Base-by-base conservation (phyloP, 2,113 vertebrate genomes). In the Apeltes quadracus region DNA sequence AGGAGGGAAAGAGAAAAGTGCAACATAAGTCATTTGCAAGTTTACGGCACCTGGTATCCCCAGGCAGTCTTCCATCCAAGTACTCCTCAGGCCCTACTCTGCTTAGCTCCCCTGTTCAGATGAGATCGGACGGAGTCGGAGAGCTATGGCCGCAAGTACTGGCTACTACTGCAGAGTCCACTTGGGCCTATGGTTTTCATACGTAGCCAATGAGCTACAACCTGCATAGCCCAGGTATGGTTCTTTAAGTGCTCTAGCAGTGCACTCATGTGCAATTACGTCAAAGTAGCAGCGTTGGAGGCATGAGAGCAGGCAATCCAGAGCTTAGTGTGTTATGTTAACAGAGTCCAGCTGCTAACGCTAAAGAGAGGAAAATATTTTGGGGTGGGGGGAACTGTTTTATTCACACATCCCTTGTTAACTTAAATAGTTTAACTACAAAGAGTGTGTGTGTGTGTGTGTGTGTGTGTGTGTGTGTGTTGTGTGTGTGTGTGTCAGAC, bases 331-430 rank as follows among this genome's bases (percentile, higher is more conserved):
- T 75, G 67, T 72, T 36, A 64, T 38, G 50, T 78, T 72, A 73
- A 76, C 79, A 75, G 43, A 76, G 69, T 57, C 68, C 81, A 87
- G 75, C 76, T 84, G 73, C 57, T 79, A 39, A 57, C 2, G 56
- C 57, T 51, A 61, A 43, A 62, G 51, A 71, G 16, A 67, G 61
- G 61, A 58, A 58, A 64, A 16, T 29, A 22, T 25, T 67, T 65
- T 8, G 36, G 56, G 50, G 29, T 20, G 12, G 46, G 29, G 46
- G 12, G 46, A 71, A 50, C 63, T 43, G 41, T 69, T 73, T 65
- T 56, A 74, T 55, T 61, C 72, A 70, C 69, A 74, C 38, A 54
- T 20, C 9, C 68, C 54, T 66, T 41, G 56, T 71, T 78, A 71
- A 78, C 56, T 63, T 22, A 61, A 70, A 57, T 51, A 68, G 51